Percentiles rank a stretch among this genome's conserved stretches.
phyloP scores from a whole-genome alignment of 2,888 invertebrate species.

The Hyalella azteca region DNA sequence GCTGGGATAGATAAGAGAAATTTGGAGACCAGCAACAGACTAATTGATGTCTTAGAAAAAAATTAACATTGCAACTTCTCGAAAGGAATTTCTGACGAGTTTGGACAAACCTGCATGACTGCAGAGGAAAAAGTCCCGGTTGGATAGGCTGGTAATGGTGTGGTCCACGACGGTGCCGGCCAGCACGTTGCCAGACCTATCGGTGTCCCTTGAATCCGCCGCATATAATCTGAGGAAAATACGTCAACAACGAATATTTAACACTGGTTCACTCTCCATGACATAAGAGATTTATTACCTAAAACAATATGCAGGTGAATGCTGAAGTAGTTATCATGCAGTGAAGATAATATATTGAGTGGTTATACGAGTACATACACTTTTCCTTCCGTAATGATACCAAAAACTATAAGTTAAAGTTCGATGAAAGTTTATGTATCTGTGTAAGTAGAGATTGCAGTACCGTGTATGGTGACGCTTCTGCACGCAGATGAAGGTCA shows the following conservation, averaged over 20 bases:
- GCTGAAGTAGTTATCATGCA: too few species aligned
- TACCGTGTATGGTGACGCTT: slow-evolving; percentile 94
- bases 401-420: too few species aligned
- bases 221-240: slow-evolving; percentile 17
- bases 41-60: not conserved
- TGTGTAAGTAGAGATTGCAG: too few species aligned
- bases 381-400: too few species aligned
- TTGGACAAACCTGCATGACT: slow-evolving; percentile 63
- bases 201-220: slow-evolving; percentile 57
- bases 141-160: slow-evolving; percentile 81
- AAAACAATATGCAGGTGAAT: too few species aligned
- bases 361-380: too few species aligned
- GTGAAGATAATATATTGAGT: too few species aligned
- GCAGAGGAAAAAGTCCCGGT: slow-evolving; percentile 88
- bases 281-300: too few species aligned
- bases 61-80: not conserved
- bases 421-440: too few species aligned
- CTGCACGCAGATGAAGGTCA: slow-evolving; percentile 93
- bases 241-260: not conserved
- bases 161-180: slow-evolving; percentile 89
- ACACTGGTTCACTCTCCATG: too few species aligned
- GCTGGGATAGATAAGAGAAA: not conserved
- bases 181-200: slow-evolving; percentile 70
- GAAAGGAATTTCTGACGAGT: too few species aligned
- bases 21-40: not conserved